A percentile compares a stretch with the other conserved stretches of the same genome.
These are phyloP conservation scores for Sycobia sp. DNA, from an alignment of 1,140 invertebrate genomes.

Conservation along the genomic window DNA sequence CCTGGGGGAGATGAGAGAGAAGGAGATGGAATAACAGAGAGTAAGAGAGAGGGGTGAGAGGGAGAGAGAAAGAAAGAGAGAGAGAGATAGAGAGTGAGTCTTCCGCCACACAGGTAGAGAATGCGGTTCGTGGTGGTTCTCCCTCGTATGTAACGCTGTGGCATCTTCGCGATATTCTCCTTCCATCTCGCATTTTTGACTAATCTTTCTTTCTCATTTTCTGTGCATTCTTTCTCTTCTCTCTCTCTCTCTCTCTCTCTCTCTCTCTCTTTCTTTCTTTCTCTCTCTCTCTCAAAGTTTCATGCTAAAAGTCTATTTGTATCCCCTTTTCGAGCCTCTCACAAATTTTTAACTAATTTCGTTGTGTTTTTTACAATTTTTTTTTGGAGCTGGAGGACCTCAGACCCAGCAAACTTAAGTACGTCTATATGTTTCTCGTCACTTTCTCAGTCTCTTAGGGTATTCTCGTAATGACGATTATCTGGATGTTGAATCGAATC, in stretches of 20 bases:
- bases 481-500: slow-evolving; percentile 27
- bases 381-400: no score
- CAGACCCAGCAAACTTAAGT: no score
- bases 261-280: not conserved
- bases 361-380: slow-evolving; percentile 3
- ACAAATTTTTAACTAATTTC: slow-evolving; percentile 31
- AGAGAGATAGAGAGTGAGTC: slow-evolving; percentile 49
- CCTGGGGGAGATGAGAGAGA: slow-evolving; percentile 33
- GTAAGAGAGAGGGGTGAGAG: not conserved
- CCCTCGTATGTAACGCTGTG: slow-evolving; percentile 29
- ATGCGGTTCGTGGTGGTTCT: slow-evolving; percentile 51
- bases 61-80: no score
- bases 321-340: slow-evolving; percentile 25
- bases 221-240: slow-evolving; percentile 14
- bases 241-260: slow-evolving; percentile 9
- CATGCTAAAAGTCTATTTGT: slow-evolving; percentile 22
- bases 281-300: slow-evolving; percentile 1
- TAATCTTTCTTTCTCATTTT: slow-evolving; percentile 28
- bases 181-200: slow-evolving; percentile 26
- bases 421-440: slow-evolving; percentile 31
- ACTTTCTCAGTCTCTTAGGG: slow-evolving; percentile 3
- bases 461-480: slow-evolving; percentile 19
- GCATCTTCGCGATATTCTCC: slow-evolving; percentile 16
- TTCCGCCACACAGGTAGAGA: slow-evolving; percentile 57
- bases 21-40: slow-evolving; percentile 36